These are phyloP conservation scores for Protophormia terraenovae DNA, from an alignment of 2,888 invertebrate genomes.

Conservation along the genomic window DNA sequence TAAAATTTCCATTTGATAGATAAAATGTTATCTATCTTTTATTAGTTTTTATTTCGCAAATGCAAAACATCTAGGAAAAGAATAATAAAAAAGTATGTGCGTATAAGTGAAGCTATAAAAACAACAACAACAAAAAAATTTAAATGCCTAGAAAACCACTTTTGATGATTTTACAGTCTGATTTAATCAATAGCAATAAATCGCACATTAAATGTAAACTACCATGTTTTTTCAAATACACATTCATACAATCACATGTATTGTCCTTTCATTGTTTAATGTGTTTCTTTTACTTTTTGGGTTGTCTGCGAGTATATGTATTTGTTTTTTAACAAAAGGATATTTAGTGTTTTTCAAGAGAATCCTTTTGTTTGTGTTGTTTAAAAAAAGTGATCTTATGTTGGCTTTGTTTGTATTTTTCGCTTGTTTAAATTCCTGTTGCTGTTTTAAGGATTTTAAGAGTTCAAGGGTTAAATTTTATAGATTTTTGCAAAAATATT, in stretches of 20 bases:
- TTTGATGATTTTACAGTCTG: slow-evolving; percentile 67
- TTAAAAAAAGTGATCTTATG: slow-evolving; percentile 4
- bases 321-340: slow-evolving; percentile 26
- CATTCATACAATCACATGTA: no score
- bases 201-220: slow-evolving; percentile 68
- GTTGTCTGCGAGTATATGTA: not conserved
- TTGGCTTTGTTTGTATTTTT: slow-evolving; percentile 17
- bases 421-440: slow-evolving; percentile 24
- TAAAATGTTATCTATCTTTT: slow-evolving; percentile 49
- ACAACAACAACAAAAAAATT: slow-evolving; percentile 42
- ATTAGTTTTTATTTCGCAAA: slow-evolving; percentile 22
- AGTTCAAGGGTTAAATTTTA: slow-evolving; percentile 52
- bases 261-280: not conserved
- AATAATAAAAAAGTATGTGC: slow-evolving; percentile 12
- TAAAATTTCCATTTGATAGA: slow-evolving; percentile 47
- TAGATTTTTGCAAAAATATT: slow-evolving; percentile 25
- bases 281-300: not conserved
- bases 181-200: slow-evolving; percentile 67
- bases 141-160: slow-evolving; percentile 66
- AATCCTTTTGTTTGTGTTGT: slow-evolving; percentile 55
- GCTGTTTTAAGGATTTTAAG: not conserved
- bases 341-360: slow-evolving; percentile 49
- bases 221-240: slow-evolving; percentile 55
- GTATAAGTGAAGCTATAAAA: not conserved
- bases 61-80: slow-evolving; percentile 1